Base-by-base conservation (phyloP, 1,140 invertebrate species). In the Phortica variegata region DNA sequence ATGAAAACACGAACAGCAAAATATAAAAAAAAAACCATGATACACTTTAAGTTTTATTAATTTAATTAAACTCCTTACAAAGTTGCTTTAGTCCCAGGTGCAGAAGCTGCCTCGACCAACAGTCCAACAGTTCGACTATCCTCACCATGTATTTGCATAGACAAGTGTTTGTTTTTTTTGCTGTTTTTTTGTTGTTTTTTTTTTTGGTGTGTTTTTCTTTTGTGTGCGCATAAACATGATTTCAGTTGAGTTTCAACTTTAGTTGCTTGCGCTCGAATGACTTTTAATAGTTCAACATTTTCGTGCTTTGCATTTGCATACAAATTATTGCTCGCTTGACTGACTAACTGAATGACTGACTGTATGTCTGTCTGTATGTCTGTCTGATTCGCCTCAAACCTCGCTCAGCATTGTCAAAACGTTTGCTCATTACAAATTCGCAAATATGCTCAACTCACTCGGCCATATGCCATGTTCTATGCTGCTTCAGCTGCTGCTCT, bases 11-110 rank as follows among this genome's bases (percentile, higher is more conserved):
- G 19, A 6, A 36, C 31, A 41, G 17, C 36, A 10, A 37, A 7
- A 31, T 16, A 20, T 20, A 47, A 33, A n/a, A 16, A 33, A 23
- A 31, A 34, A 23, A 29, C 41, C 47, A 53, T 13, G 43, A 34
- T 56, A 42, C 54, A 56, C 63, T 68, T 66, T 66, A 66, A 68
- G 63, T 68, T 66, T 66, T 66, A 66, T 66, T 68, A 66, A 66
- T 66, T 66, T 68, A 69, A 66, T 66, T 66, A 66, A 66, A 66
- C 63, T 66, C 68, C 63, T 68, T 66, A 66, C 60, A 66, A 66
- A 63, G 63, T 66, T 66, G 60, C 23, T 10, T 6, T 66, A 58
- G 48, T 49, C 62, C 41, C 60, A 57, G 43, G 23, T 26, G 23
- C 23, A 5, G 10, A n/a, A n/a, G n/a, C n/a, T n/a, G n/a, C n/a